These are phyloP conservation scores for Polydrusus tereticollis DNA, from an alignment of 2,888 invertebrate genomes.

Conservation along the genomic window DNA sequence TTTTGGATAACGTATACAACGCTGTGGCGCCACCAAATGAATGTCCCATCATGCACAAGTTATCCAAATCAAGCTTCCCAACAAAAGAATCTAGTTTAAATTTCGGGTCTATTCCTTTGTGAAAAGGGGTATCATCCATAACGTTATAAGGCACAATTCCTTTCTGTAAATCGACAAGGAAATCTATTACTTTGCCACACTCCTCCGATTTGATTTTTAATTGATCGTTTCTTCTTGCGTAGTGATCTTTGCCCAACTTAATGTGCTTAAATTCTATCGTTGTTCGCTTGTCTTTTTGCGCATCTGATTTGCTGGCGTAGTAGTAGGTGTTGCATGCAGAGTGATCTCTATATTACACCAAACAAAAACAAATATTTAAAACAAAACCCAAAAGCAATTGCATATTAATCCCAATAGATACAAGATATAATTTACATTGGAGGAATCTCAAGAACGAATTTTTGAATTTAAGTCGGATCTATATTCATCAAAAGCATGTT, in stretches of 20 bases:
- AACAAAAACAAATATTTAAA: neutral
- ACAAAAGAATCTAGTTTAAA: slow-evolving; percentile 63
- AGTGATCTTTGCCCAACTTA: slow-evolving; percentile 64
- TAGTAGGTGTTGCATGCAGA: slow-evolving; percentile 68
- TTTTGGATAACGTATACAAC: slow-evolving; percentile 69
- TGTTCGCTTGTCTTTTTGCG: slow-evolving; percentile 60
- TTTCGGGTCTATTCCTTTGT: slow-evolving; percentile 44
- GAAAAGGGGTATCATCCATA: slow-evolving; percentile 61
- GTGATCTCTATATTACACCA: too few relatives aligned
- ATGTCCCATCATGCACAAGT: slow-evolving; percentile 72
- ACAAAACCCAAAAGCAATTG: too few relatives aligned
- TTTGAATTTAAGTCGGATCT: too few relatives aligned
- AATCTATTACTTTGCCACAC: slow-evolving; percentile 68
- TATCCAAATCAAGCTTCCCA: slow-evolving; percentile 67
- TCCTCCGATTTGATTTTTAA: slow-evolving; percentile 69
- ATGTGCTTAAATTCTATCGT: slow-evolving; percentile 61
- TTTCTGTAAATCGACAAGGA: slow-evolving; percentile 68
- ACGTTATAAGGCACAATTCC: slow-evolving; percentile 69
- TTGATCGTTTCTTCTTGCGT: slow-evolving; percentile 64
- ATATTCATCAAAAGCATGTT: too few relatives aligned
- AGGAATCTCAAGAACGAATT: too few relatives aligned
- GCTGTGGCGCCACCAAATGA: slow-evolving; percentile 77
- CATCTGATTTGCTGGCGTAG: slow-evolving; percentile 64
- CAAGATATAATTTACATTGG: too few relatives aligned
- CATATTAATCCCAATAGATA: too few relatives aligned